Evolutionary conservation across 2,797 vertebrate genomes (phyloP), one percentile per base, ranked within the genome.

Genomic region (Euthynnus affinis): DNA sequence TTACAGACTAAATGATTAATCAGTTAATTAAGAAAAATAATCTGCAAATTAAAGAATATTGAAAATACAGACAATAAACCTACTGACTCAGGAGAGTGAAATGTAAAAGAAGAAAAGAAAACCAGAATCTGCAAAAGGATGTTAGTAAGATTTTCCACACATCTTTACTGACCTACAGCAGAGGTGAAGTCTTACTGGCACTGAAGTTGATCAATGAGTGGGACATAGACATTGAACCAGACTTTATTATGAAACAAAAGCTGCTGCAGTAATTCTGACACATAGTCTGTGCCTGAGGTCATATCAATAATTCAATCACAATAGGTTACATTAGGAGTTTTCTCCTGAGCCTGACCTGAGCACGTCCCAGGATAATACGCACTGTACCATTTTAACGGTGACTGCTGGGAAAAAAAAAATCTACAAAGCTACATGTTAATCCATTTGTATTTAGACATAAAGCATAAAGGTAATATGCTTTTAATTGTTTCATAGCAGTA

Each of bases 281-380:
- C 42, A 63, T 48, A 17, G 49, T 18, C 32, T 84, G 23, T 23
- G 82, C 79, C 81, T 18, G 74, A 60, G 72, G 80, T 42, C 15
- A 79, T 18, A 59, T 91, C 86, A 88, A 89, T 90, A 48, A 87
- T 80, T 82, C 67, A 80, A 81, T 86, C 80, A 82, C 63, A 69
- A 51, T 3, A 56, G 62, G 68, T 68, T 67, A 59, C 27, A 60
- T 9, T 17, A 7, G 52, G 56, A 49, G 44, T 51, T 67, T 62
- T 68, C 64, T 58, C 37, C 27, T 25, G 34, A 73, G 60, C 37
- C 27, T 6, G 29, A 67, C 17, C 52, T 34, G 25, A 6, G 14
- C n/a, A 14, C 7, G 49, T 60, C 67, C 46, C 20, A 4, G 29
- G 29, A 62, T 27, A 73, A 59, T 9, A 27, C 34, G 40, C 52